A percentile compares a stretch with the other conserved stretches of the same genome.
These are phyloP conservation scores for Girardia tigrina DNA, from an alignment of 2,888 invertebrate genomes.

Conservation along the genomic window DNA sequence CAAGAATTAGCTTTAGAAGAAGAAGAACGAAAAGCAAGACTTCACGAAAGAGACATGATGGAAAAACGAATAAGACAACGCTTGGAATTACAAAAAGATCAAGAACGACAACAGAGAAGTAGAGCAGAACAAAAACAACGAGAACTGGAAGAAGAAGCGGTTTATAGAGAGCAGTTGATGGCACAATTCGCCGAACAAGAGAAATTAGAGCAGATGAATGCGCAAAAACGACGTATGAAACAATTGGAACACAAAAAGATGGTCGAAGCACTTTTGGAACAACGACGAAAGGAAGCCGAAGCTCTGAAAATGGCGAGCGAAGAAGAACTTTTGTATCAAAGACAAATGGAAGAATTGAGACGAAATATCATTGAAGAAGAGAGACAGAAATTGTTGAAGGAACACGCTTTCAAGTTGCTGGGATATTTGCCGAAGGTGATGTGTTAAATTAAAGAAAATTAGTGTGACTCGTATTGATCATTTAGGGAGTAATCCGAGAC, in stretches of 20 bases:
- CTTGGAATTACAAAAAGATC: conserved; percentile 45
- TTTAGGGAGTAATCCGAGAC: conserved; percentile 44
- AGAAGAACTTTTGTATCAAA: conserved; percentile 39
- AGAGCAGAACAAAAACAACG: background rate
- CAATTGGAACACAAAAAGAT: conserved; percentile 54
- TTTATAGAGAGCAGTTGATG: conserved; percentile 49
- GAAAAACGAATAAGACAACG: conserved; percentile 43
- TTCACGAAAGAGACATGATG: conserved; percentile 43
- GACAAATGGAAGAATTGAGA: conserved; percentile 42
- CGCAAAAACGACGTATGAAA: conserved; percentile 54
- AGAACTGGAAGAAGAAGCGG: conserved; percentile 44
- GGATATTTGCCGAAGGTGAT: conserved; percentile 50
- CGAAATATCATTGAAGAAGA: conserved; percentile 49
- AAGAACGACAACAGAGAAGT: conserved; percentile 46
- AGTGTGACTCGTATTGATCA: background rate
- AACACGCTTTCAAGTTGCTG: conserved; percentile 47
- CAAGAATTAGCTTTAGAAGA: conserved; percentile 49
- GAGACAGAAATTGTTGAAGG: conserved; percentile 45
- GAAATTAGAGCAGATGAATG: conserved; percentile 56
- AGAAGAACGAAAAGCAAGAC: conserved; percentile 46
- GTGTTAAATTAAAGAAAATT: background rate
- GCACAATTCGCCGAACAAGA: conserved; percentile 57
- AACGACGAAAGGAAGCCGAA: conserved; percentile 39
- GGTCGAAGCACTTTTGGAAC: conserved; percentile 53
- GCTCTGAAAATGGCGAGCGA: conserved; percentile 39